These are phyloP conservation scores for Poeciliopsis infans DNA, from an alignment of 2,797 vertebrate species.

Conservation along the genomic window DNA sequence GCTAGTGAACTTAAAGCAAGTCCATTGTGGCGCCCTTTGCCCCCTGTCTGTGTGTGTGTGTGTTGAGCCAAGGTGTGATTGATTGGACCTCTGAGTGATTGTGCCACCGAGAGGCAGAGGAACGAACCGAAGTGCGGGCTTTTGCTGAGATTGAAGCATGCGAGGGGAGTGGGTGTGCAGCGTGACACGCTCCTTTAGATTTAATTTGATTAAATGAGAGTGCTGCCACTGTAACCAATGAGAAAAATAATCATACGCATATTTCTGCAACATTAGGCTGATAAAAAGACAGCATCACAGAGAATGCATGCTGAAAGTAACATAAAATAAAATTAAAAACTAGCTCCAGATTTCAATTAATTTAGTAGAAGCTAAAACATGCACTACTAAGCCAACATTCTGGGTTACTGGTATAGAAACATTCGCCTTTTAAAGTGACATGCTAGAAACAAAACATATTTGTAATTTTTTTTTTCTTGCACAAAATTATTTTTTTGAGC, in stretches of 20 bases:
- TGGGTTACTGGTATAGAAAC: background rate
- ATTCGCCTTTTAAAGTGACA: background rate
- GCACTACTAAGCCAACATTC: slow-evolving; percentile 14
- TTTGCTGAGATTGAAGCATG: slow-evolving; percentile 53
- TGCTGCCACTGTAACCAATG: slow-evolving; percentile 68
- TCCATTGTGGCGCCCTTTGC: slow-evolving; percentile 40
- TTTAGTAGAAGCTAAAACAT: slow-evolving; percentile 41
- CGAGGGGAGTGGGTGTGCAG: slow-evolving; percentile 20
- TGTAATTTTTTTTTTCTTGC: too few relatives aligned
- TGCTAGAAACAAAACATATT: too few relatives aligned
- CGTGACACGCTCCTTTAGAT: slow-evolving; percentile 59
- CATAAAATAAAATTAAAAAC: slow-evolving; percentile 48
- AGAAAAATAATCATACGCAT: slow-evolving; percentile 63
- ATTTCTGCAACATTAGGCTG: slow-evolving; percentile 65
- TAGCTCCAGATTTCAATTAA: slow-evolving; percentile 24
- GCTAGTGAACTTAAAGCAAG: slow-evolving; percentile 52
- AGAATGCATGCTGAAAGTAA: slow-evolving; percentile 50
- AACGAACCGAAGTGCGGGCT: slow-evolving; percentile 45
- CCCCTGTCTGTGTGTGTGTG: slow-evolving; percentile 37
- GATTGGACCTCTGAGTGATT: slow-evolving; percentile 70
- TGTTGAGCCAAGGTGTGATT: slow-evolving; percentile 59
- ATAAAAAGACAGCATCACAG: slow-evolving; percentile 50
- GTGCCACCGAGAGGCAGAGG: slow-evolving; percentile 64
- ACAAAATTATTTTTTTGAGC: too few relatives aligned
- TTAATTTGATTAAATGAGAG: slow-evolving; percentile 76